These are phyloP conservation scores for Leucopternis melanops DNA, from an alignment of 2,113 vertebrate genomes.

Conservation along the genomic window DNA sequence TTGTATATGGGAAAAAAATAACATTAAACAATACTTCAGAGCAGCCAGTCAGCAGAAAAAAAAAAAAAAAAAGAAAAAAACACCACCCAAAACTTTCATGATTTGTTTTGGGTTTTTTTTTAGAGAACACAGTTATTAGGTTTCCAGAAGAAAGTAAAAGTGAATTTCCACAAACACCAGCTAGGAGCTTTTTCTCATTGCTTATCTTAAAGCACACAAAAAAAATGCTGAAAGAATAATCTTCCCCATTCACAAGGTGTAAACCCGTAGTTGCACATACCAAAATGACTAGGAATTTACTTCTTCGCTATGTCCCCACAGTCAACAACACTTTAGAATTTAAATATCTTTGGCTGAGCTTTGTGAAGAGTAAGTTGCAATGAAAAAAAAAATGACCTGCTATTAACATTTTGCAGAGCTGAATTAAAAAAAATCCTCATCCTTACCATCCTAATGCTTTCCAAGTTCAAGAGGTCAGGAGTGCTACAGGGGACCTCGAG, in stretches of 20 bases:
- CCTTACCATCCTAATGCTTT: not conserved
- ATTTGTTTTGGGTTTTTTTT: not conserved
- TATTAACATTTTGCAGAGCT: not conserved
- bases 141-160: not conserved
- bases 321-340: not conserved
- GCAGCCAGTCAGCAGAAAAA: not conserved
- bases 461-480: not conserved
- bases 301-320: not conserved
- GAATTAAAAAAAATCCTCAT: not conserved
- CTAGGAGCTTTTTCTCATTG: not conserved
- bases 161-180: too few relatives aligned
- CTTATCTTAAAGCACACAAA: not conserved
- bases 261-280: not conserved
- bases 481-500: not conserved
- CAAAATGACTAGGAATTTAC: not conserved
- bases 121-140: not conserved
- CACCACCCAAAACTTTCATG: not conserved
- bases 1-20: not conserved
- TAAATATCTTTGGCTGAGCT: not conserved
- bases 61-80: accelerated
- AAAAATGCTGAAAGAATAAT: not conserved
- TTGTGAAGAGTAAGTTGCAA: not conserved
- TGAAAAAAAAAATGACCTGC: not conserved
- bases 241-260: not conserved
- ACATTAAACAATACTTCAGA: not conserved